Evolutionary conservation across 2,113 vertebrate genomes (phyloP).

Genomic region (Entomyzon cyanotis): DNA sequence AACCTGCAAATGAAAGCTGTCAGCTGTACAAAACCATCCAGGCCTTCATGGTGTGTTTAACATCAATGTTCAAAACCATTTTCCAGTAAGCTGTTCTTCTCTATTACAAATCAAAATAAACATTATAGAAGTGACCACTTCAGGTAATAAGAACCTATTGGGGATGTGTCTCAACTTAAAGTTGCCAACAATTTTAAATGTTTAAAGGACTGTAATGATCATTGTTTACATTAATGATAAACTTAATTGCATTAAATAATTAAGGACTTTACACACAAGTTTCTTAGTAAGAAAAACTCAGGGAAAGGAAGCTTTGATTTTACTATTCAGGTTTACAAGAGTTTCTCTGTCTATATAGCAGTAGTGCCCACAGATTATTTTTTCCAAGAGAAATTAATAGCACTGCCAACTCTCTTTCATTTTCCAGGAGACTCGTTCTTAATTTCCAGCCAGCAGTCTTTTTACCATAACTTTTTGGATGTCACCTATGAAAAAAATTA

Average conservation of each 20-base stretch:
- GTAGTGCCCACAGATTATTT: neutral
- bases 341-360: neutral
- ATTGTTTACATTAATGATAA: neutral
- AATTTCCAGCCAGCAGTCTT: neutral
- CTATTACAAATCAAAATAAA: neutral
- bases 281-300: neutral
- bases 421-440: neutral
- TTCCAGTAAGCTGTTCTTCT: neutral
- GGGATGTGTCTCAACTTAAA: neutral
- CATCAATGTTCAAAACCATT: neutral
- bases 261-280: neutral
- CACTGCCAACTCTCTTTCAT: neutral
- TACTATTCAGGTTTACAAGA: neutral
- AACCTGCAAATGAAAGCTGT: neutral
- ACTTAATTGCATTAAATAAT: neutral
- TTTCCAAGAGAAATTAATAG: neutral
- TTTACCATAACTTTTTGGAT: neutral
- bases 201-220: neutral
- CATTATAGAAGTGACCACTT: neutral
- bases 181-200: neutral
- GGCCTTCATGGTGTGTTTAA: neutral
- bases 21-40: neutral
- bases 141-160: neutral
- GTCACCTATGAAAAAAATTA: conserved; percentile 22
- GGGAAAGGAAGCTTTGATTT: neutral